These are phyloP conservation scores for Ophiodon elongatus DNA, from an alignment of 2,113 vertebrate genomes.

Conservation along the genomic window DNA sequence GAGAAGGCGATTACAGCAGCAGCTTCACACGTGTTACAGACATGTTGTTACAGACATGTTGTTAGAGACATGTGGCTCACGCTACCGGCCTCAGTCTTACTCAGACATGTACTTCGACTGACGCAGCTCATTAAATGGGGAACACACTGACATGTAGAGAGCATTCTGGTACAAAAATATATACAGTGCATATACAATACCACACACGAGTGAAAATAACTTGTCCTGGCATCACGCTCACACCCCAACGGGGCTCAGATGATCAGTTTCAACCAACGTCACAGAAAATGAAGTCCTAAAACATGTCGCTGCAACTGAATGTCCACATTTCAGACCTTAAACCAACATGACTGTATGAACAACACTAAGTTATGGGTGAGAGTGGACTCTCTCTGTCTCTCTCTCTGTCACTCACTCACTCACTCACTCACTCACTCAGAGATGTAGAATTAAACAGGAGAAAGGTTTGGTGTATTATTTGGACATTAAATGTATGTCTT, in stretches of 20 bases:
- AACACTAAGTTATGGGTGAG: not conserved
- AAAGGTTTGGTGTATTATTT: not conserved
- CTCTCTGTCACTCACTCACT: too few species aligned
- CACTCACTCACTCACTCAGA: too few species aligned
- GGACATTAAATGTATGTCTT: not conserved
- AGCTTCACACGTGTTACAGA: conserved; percentile 1
- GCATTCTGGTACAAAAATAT: not conserved
- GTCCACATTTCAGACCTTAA: not conserved
- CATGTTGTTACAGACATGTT: not conserved
- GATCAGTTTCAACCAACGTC: not conserved
- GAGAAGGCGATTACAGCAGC: not conserved
- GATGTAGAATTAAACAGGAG: not conserved
- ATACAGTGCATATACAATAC: not conserved
- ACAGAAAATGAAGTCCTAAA: not conserved
- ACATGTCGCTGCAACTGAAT: not conserved
- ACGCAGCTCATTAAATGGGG: not conserved
- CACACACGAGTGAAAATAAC: not conserved
- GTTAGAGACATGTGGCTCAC: not conserved
- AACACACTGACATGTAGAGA: not conserved
- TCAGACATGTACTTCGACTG: conserved; percentile 7
- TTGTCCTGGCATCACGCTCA: not conserved
- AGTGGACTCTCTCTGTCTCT: not conserved
- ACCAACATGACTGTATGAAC: not conserved
- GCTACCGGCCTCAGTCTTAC: not conserved
- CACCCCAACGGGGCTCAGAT: not conserved